Evolutionary conservation across 2,797 vertebrate species (phyloP).

Genomic region (Argentina silus): DNA sequence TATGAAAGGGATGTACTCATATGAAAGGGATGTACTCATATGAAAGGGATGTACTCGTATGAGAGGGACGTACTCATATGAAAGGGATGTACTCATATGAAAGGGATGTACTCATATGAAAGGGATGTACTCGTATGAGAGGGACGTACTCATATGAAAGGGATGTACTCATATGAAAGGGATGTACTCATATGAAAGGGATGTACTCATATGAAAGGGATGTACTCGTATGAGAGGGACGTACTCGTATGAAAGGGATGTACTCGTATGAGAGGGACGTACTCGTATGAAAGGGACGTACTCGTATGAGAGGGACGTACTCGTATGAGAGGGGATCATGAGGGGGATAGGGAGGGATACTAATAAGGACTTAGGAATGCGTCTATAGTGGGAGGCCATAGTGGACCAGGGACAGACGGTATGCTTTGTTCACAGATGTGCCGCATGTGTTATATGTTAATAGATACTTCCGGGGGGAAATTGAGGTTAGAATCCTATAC

Average conservation of each 20-base stretch:
- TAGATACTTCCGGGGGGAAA: background rate
- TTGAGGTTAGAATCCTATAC: background rate
- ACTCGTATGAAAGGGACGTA: background rate
- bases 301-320: background rate
- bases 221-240: background rate
- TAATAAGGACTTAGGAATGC: constrained; percentile 4
- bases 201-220: background rate
- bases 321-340: background rate
- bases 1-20: background rate
- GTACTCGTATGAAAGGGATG: background rate
- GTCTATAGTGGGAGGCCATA: background rate
- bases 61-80: background rate
- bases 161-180: background rate
- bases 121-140: background rate
- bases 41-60: background rate
- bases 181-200: background rate
- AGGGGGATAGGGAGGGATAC: background rate
- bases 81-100: background rate
- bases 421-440: background rate
- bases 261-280: background rate
- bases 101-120: background rate
- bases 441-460: background rate
- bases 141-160: background rate
- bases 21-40: background rate
- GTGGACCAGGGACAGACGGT: background rate